These are phyloP conservation scores for Epinotia nisella DNA, from an alignment of 2,888 invertebrate genomes.

Conservation along the genomic window DNA sequence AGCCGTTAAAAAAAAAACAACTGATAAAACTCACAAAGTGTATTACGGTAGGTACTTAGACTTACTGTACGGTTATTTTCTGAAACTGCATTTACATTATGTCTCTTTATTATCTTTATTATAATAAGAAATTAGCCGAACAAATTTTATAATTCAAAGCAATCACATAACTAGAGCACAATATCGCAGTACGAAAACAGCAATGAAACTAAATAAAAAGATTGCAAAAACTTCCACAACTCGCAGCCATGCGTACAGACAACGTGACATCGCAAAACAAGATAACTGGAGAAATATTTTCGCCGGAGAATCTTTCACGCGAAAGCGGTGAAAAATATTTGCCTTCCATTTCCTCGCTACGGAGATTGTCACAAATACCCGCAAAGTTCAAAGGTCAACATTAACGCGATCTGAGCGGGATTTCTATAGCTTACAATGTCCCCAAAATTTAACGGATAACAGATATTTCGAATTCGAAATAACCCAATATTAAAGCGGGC, in stretches of 20 bases:
- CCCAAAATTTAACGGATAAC: slow-evolving; percentile 23
- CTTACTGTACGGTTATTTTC: too few species aligned
- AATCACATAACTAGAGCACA: neutral
- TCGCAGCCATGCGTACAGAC: slow-evolving; percentile 33
- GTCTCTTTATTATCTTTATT: too few species aligned
- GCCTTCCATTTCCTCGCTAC: slow-evolving; percentile 32
- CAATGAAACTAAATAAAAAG: slow-evolving; percentile 19
- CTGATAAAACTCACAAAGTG: too few species aligned
- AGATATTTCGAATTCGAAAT: slow-evolving; percentile 16
- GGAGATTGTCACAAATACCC: slow-evolving; percentile 40
- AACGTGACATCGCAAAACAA: slow-evolving; percentile 38
- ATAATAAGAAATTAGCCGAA: neutral
- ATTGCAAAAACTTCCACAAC: slow-evolving; percentile 15
- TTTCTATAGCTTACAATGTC: slow-evolving; percentile 39
- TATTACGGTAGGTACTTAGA: too few species aligned
- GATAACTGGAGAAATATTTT: slow-evolving; percentile 42
- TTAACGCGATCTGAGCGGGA: slow-evolving; percentile 35
- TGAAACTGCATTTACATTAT: too few species aligned
- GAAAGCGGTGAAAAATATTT: slow-evolving; percentile 41
- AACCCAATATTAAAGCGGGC: slow-evolving; percentile 1
- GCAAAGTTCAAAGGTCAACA: slow-evolving; percentile 43
- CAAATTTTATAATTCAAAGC: neutral
- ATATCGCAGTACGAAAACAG: neutral
- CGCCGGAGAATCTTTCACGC: slow-evolving; percentile 34
- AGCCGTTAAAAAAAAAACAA: too few species aligned